These are phyloP conservation scores for Panulirus ornatus DNA, from an alignment of 1,140 invertebrate species.

Conservation along the genomic window DNA sequence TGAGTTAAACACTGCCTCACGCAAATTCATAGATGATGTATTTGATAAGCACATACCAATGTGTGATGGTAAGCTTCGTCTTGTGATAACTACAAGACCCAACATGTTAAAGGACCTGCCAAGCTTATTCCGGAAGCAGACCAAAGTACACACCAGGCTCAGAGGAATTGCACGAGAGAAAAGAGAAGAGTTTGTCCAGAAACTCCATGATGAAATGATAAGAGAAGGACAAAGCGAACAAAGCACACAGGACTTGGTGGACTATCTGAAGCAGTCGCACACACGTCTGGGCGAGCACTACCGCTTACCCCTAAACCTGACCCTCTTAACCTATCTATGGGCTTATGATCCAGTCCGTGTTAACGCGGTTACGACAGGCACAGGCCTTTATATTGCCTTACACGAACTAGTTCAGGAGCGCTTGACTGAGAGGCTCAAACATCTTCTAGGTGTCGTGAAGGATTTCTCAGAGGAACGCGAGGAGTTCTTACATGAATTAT, in stretches of 20 bases:
- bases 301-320: slow-evolving; percentile 53
- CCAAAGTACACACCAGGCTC: slow-evolving; percentile 28
- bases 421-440: slow-evolving; percentile 18
- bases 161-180: slow-evolving; percentile 32
- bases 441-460: no score
- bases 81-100: slow-evolving; percentile 54
- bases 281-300: slow-evolving; percentile 39
- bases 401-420: slow-evolving; percentile 23
- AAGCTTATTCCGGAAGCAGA: neutral
- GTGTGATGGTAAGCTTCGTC: neutral
- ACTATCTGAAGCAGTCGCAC: slow-evolving; percentile 37
- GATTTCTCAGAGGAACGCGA: neutral
- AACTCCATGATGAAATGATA: slow-evolving; percentile 54
- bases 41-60: neutral
- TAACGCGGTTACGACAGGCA: slow-evolving; percentile 41
- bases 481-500: neutral
- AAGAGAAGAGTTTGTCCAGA: slow-evolving; percentile 43
- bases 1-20: slow-evolving; percentile 46
- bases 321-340: slow-evolving; percentile 58
- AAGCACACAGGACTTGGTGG: slow-evolving; percentile 19
- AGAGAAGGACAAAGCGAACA: neutral
- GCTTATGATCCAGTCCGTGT: slow-evolving; percentile 19
- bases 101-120: neutral
- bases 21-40: slow-evolving; percentile 24
- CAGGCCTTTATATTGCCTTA: slow-evolving; percentile 43